Conservation (phyloP, 1,140 invertebrate species). For the Anthonomus grandis region DNA sequence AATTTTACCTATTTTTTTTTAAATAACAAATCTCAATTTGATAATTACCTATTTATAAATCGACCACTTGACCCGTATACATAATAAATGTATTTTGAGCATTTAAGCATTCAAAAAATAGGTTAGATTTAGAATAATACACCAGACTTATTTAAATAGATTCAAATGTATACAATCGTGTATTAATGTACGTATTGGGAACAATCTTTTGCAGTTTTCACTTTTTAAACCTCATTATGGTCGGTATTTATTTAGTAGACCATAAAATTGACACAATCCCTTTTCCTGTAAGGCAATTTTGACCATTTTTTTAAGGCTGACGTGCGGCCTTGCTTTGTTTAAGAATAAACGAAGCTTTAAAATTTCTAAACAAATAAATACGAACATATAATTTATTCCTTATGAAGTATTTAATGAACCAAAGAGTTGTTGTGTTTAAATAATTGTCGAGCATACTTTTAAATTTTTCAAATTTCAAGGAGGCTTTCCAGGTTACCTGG, state of each 20-base stretch:
- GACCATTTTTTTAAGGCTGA: neutral
- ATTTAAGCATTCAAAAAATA: neutral
- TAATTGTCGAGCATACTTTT: no score
- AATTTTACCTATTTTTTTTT: no score
- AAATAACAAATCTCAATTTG: no score
- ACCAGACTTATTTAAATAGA: constrained; percentile 9
- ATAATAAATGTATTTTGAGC: neutral
- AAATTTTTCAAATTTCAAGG: no score
- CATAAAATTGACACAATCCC: constrained; percentile 18
- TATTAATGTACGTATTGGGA: constrained; percentile 23
- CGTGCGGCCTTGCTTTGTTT: neutral
- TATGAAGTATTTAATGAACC: no score
- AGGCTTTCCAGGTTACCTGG: no score
- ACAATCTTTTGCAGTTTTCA: constrained; percentile 12
- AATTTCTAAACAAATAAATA: no score
- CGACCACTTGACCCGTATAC: no score
- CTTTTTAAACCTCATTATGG: constrained; percentile 17
- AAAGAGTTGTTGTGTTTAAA: no score
- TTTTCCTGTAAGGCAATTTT: constrained; percentile 9
- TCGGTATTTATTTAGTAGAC: constrained; percentile 10
- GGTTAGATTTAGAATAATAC: neutral
- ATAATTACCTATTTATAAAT: no score
- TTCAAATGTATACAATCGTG: constrained; percentile 18
- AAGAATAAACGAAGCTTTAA: no score
- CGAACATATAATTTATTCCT: no score